Conservation (phyloP, 2,888 invertebrate genomes). For the Agonopterix heracliana region DNA sequence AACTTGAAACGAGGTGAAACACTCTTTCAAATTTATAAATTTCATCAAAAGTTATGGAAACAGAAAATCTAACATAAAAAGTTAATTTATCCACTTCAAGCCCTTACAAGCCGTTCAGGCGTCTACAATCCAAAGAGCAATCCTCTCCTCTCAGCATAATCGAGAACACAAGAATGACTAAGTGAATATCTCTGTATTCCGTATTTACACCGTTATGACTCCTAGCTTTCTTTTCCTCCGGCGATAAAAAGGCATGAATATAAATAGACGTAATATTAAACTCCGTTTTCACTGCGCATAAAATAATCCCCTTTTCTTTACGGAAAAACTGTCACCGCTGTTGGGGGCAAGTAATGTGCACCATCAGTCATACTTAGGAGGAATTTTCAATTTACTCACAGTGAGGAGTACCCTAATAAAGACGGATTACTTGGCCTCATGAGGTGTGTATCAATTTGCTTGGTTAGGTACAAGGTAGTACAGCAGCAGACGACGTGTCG, state of each 20-base stretch:
- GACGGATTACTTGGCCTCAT: conserved; percentile 55
- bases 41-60: too few species aligned
- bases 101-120: not conserved
- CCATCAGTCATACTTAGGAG: conserved; percentile 73
- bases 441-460: conserved; percentile 44
- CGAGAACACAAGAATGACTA: conserved; percentile 44
- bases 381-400: conserved; percentile 70
- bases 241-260: conserved; percentile 63
- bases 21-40: too few species aligned
- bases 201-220: conserved; percentile 55
- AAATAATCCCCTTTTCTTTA: conserved; percentile 69
- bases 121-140: not conserved
- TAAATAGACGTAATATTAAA: conserved; percentile 71
- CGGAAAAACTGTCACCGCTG: conserved; percentile 57
- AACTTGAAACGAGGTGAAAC: too few species aligned
- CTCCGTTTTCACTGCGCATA: conserved; percentile 49
- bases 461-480: too few species aligned
- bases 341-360: conserved; percentile 63
- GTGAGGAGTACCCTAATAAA: conserved; percentile 61
- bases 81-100: not conserved
- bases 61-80: too few species aligned
- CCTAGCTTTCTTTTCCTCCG: conserved; percentile 39
- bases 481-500: too few species aligned
- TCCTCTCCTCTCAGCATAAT: conserved; percentile 18
- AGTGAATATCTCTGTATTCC: conserved; percentile 62